Evolutionary conservation across 2,113 vertebrate species (phyloP), one percentile per base, ranked within the genome.

Genomic region (Takifugu bimaculatus): DNA sequence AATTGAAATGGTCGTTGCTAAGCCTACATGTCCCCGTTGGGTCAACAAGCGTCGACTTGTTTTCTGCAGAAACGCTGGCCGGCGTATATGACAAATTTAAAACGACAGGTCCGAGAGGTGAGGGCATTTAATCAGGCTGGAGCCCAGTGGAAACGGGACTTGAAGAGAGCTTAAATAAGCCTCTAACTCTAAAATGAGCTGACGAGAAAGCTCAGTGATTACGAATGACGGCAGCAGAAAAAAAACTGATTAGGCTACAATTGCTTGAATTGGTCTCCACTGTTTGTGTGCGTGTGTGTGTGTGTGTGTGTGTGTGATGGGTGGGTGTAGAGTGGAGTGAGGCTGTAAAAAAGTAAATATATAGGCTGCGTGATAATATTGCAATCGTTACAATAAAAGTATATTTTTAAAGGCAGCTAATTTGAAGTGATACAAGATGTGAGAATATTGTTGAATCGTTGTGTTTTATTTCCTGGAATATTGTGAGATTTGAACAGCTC

Each of bases 121-220:
- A 13, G n/a, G 48, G 43, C 50, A 53, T 73, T 64, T 67, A 59
- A 54, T 63, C 49, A 74, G 39, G 57, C 52, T 67, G 60, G 54
- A 69, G 45, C 28, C 42, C 52, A 58, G 42, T 61, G 27, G 45
- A 49, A 61, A 39, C 9, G 9, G 35, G 7, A 39, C 35, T 39
- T 10, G 52, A 80, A 66, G 4, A 25, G 53, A 78, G 53, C 73
- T 63, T 60, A 74, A 79, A 77, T 72, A 77, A 82, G 50, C 58
- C 35, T 50, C 61, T 75, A 62, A 75, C 70, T 60, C 82, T 73
- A 84, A 82, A 74, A 75, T 85, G 78, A 71, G 70, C 75, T 80
- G 79, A 80, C 77, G 72, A 76, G 43, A 63, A 74, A 77, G 65
- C 80, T 77, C 60, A 50, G 63, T 78, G 78, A 83, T 82, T 85